phyloP scores from a whole-genome alignment of 2,888 invertebrate species.

The Agrochola lychnidis region DNA sequence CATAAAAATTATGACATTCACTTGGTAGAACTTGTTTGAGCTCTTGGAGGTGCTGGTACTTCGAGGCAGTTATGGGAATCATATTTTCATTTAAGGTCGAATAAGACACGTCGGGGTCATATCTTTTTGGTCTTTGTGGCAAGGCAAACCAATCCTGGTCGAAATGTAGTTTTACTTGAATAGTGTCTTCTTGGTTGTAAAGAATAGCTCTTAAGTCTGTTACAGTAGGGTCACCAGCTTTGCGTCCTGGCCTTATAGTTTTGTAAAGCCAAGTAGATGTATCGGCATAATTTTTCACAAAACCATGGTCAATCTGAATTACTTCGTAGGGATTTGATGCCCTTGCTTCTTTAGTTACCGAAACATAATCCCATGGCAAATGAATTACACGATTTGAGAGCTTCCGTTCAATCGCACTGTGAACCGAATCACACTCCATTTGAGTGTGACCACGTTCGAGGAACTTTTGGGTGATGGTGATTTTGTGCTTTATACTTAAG shows the following conservation, averaged over 20 bases:
- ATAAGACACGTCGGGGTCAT: constrained; percentile 11
- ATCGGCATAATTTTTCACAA: no score
- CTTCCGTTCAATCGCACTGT: no score
- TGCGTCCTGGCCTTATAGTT: constrained; percentile 10
- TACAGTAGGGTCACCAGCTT: constrained; percentile 12
- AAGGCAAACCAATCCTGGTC: constrained; percentile 5
- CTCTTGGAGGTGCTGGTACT: constrained; percentile 16
- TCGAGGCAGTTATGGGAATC: constrained; percentile 21
- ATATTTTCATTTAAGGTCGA: constrained; percentile 3
- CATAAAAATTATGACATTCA: no score
- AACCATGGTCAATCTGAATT: no score
- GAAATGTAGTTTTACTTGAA: constrained; percentile 6
- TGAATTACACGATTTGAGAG: no score
- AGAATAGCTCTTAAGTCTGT: constrained; percentile 3
- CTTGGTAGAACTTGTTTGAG: no score
- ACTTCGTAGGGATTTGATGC: no score
- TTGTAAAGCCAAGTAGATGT: constrained; percentile 11
- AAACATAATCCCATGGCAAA: no score
- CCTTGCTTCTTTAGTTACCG: no score
- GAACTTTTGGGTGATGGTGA: no score
- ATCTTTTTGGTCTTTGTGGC: constrained; percentile 6
- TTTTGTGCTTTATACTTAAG: not conserved
- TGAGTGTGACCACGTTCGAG: no score
- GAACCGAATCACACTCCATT: no score
- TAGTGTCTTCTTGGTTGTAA: constrained; percentile 5